Evolutionary conservation across 2,113 vertebrate species (phyloP).

Genomic region (Dasyornis broadbenti): DNA sequence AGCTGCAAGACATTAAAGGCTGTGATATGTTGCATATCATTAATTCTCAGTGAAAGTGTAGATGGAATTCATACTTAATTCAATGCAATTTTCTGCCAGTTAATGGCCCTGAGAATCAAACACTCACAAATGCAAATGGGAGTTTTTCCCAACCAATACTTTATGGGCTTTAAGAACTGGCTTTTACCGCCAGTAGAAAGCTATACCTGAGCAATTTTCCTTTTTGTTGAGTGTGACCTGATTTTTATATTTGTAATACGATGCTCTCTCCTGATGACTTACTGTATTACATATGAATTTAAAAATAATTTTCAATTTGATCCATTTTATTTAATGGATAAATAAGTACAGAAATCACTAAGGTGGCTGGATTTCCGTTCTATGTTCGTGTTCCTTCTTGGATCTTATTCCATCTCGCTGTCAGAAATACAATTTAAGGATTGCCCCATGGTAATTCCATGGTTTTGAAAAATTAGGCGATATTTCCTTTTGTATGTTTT

Average conservation of each 20-base stretch:
- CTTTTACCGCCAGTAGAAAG: background rate
- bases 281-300: background rate
- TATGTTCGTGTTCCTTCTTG: background rate
- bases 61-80: background rate
- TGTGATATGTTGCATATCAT: background rate
- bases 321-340: background rate
- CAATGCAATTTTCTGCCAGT: background rate
- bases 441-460: background rate
- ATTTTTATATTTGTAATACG: background rate
- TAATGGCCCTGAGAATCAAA: conserved; percentile 11
- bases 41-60: background rate
- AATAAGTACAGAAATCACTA: background rate
- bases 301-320: background rate
- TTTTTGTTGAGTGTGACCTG: background rate
- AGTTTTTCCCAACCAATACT: background rate
- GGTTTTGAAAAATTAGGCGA: background rate
- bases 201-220: background rate
- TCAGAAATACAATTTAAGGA: background rate
- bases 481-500: background rate
- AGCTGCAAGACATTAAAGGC: background rate
- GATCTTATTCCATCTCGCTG: background rate
- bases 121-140: background rate
- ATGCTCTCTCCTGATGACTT: background rate
- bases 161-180: background rate
- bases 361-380: background rate